Percentiles rank a stretch among this genome's conserved stretches.
phyloP scores from a whole-genome alignment of 2,113 vertebrate species.

The Paraplagusia blochii region DNA sequence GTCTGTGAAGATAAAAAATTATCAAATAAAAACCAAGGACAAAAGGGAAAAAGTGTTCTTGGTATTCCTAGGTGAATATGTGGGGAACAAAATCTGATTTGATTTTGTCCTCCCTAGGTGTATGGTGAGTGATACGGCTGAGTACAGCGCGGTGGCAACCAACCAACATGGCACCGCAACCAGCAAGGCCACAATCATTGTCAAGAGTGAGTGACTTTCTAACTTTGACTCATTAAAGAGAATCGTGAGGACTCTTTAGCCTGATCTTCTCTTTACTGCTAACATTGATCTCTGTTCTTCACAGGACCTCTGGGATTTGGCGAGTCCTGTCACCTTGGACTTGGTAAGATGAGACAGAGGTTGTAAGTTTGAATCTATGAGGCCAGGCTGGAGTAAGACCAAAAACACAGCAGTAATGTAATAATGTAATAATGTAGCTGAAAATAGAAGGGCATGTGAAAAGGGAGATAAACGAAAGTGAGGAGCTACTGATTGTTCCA shows the following conservation, averaged over 20 bases:
- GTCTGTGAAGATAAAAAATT: too few relatives aligned
- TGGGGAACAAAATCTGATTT: too few relatives aligned
- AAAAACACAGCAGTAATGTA: too few relatives aligned
- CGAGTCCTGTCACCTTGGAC: slow-evolving; percentile 73
- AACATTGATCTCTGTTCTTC: slow-evolving; percentile 12
- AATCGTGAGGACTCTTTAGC: too few relatives aligned
- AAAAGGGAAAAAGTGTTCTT: too few relatives aligned
- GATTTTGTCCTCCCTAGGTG: slow-evolving; percentile 71
- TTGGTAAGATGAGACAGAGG: slow-evolving; percentile 62
- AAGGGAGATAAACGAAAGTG: slow-evolving; percentile 46
- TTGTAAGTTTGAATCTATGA: too few relatives aligned
- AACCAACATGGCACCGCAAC: slow-evolving; percentile 84
- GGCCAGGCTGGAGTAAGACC: too few relatives aligned
- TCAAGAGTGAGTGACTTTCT: slow-evolving; percentile 80
- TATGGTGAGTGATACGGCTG: slow-evolving; percentile 85
- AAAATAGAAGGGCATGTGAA: slow-evolving; percentile 40
- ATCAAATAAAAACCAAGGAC: not conserved
- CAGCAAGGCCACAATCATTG: slow-evolving; percentile 84
- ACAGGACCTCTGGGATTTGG: slow-evolving; percentile 78
- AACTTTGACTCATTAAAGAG: not conserved
- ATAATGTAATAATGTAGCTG: not conserved
- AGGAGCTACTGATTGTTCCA: too few relatives aligned
- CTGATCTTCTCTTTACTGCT: not conserved
- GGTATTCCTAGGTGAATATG: too few relatives aligned
- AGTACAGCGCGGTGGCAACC: slow-evolving; percentile 90